phyloP scores from a whole-genome alignment of 2,113 vertebrate genomes.

The Macrotus californicus region DNA sequence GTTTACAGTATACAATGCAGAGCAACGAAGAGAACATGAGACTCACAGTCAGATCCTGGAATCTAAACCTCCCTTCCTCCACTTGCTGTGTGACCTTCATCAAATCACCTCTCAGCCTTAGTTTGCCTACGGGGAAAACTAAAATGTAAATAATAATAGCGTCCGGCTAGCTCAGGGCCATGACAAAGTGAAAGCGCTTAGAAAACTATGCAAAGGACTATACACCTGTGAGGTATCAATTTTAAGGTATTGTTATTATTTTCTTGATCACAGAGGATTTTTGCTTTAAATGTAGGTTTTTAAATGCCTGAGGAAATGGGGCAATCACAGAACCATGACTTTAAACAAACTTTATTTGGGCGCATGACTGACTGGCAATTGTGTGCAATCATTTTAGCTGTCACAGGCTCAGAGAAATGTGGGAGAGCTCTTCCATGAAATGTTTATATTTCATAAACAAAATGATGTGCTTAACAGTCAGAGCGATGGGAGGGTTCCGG shows the following conservation, averaged over 20 bases:
- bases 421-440: slow-evolving; percentile 89
- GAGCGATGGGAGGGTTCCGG: slow-evolving; percentile 92
- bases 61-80: background rate
- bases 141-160: slow-evolving; percentile 1
- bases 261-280: slow-evolving; percentile 60
- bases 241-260: slow-evolving; percentile 58
- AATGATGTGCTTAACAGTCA: slow-evolving; percentile 93
- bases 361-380: slow-evolving; percentile 87
- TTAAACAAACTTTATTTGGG: slow-evolving; percentile 89
- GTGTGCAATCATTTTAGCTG: slow-evolving; percentile 91
- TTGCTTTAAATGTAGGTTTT: slow-evolving; percentile 70
- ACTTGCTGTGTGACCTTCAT: slow-evolving; percentile 32
- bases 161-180: background rate
- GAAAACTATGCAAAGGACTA: slow-evolving; percentile 42
- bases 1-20: background rate
- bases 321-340: slow-evolving; percentile 82
- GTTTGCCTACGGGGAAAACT: background rate
- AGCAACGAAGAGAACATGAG: background rate
- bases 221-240: slow-evolving; percentile 14
- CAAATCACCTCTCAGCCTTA: background rate
- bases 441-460: slow-evolving; percentile 98
- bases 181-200: background rate
- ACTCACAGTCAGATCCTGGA: background rate
- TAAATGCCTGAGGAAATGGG: slow-evolving; percentile 84
- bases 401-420: slow-evolving; percentile 85